Evolutionary conservation across 2,113 vertebrate genomes (phyloP).

Genomic region (Oreotragus oreotragus): DNA sequence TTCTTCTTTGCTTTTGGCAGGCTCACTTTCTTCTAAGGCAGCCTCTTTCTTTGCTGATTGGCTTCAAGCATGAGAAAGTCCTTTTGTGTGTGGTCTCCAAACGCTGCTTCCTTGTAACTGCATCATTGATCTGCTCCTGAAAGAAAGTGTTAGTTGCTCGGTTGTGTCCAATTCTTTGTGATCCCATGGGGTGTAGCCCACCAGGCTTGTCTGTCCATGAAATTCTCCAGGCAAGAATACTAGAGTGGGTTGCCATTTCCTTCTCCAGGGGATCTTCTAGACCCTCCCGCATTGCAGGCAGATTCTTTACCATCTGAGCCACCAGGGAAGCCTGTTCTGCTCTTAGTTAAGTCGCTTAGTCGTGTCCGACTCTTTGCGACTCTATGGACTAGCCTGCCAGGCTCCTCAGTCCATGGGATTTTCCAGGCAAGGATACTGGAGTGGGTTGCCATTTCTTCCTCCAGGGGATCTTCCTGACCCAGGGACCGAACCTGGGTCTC

Average conservation of each 20-base stretch:
- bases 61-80: not conserved
- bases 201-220: not conserved
- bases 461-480: not conserved
- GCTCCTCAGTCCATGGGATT: not conserved
- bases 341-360: no score
- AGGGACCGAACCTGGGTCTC: not conserved
- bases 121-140: not conserved
- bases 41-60: not conserved
- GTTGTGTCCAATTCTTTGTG: not conserved
- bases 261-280: not conserved
- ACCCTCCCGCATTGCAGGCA: not conserved
- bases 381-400: no score
- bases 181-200: not conserved
- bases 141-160: not conserved
- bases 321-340: not conserved
- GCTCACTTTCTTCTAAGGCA: not conserved
- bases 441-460: not conserved
- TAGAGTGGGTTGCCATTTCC: not conserved
- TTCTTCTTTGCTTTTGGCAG: not conserved
- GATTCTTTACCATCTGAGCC: not conserved
- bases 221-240: not conserved
- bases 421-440: not conserved
- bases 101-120: not conserved
- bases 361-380: no score
- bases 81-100: not conserved